A percentile compares a stretch with the other conserved stretches of the same genome.
Conservation (phyloP, 2,113 vertebrate genomes). For the Misgurnus mizolepis region DNA sequence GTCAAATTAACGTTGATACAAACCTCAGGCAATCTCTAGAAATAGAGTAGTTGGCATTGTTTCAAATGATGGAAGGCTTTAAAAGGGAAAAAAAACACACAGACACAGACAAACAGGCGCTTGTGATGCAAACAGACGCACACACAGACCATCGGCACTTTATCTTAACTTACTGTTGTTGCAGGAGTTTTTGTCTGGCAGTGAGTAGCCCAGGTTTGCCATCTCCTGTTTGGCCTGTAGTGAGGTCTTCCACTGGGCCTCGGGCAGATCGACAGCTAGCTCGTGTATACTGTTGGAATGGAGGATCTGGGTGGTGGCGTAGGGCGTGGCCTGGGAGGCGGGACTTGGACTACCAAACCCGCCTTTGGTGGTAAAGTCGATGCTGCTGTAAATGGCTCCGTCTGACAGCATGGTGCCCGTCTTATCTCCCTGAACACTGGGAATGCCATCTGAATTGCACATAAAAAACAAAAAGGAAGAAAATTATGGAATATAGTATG, state of each 20-base stretch:
- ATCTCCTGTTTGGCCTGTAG: conserved; percentile 95
- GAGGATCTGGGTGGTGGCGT: conserved; percentile 96
- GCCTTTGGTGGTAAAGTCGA: conserved; percentile 96
- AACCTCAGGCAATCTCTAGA: conserved; percentile 44
- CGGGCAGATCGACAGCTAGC: conserved; percentile 93
- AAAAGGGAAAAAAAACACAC: conserved; percentile 13
- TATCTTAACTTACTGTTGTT: conserved; percentile 87
- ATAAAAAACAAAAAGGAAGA: neutral
- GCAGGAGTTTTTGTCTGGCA: conserved; percentile 95
- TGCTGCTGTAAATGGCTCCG: conserved; percentile 99
- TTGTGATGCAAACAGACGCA: neutral
- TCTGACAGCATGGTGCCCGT: conserved; percentile 96
- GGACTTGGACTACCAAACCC: conserved; percentile 94
- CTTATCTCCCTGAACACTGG: conserved; percentile 89
- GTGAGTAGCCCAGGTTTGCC: conserved; percentile 91
- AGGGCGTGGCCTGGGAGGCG: conserved; percentile 92
- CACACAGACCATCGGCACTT: neutral
- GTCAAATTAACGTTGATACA: conserved; percentile 51
- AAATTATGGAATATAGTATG: neutral
- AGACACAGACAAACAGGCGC: conserved; percentile 6
- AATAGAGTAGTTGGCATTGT: conserved; percentile 45
- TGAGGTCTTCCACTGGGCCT: conserved; percentile 94
- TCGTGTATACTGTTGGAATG: conserved; percentile 98
- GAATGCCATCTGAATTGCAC: conserved; percentile 80
- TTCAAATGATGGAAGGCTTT: conserved; percentile 35